Evolutionary conservation across 2,797 vertebrate genomes (phyloP), one percentile per base, ranked within the genome.

Genomic region (Malurus leucopterus): DNA sequence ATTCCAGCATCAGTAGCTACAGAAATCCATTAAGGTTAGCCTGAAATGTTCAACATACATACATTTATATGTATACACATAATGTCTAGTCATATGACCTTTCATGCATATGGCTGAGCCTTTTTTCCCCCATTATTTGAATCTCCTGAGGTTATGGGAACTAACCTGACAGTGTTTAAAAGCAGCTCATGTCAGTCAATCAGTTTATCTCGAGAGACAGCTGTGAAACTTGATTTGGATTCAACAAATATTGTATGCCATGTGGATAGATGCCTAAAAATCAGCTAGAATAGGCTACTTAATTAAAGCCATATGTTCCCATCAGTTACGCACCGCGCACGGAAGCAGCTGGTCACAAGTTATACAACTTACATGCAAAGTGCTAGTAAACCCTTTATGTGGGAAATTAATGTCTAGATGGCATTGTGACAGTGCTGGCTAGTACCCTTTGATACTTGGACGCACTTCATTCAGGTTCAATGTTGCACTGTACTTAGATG

Each of bases 301-400:
- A 96, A 96, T 96, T 96, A 96, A 96, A 96, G 95, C 96, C 96
- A 95, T 96, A 96, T 96, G 96, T 87, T 95, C 94, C 90, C 86
- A 94, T 91, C 92, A 95, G 95, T 96, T 95, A 96, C 61, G 10
- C 89, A 90, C 86, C 0, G 34, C 78, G 88, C 94, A 95, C 26
- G 84, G 93, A 96, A 96, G 95, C 93, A 96, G 95, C 93, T 95
- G 94, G 93, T 94, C 95, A 93, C 70, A 94, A 95, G 94, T 95
- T 95, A 95, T 34, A 93, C 91, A 93, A 96, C 92, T 91, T 92
- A 89, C 64, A 79, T 85, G 75, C 72, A 92, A 96, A 95, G 89
- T 85, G 90, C 83, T 84, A 91, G 89, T 86, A 93, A 95, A 93
- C 41, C 72, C 58, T 90, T 93, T 89, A 91, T 78, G 54, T 55